Evolutionary conservation across 2,888 invertebrate genomes (phyloP).

Genomic region (Cerceris rybyensis): DNA sequence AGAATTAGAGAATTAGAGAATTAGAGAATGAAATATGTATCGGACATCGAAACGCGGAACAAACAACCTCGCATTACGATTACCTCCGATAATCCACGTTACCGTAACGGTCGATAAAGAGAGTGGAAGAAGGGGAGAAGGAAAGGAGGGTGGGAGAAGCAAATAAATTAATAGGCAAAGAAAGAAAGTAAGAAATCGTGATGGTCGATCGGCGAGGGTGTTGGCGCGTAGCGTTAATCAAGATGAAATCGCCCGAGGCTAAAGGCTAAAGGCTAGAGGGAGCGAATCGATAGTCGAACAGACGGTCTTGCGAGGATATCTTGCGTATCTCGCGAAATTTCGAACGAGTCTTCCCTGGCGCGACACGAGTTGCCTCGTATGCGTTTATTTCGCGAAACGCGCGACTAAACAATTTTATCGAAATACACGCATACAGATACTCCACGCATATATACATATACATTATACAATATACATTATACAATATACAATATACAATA

Average conservation of each 20-base stretch:
- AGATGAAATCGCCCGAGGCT: slow-evolving; percentile 18
- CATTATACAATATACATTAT: no score
- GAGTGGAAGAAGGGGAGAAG: background rate
- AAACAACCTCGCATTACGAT: slow-evolving; percentile 66
- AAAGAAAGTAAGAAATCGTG: background rate
- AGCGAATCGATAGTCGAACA: slow-evolving; percentile 15
- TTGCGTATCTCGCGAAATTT: slow-evolving; percentile 32
- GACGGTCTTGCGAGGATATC: background rate
- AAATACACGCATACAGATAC: slow-evolving; percentile 12
- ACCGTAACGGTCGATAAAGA: slow-evolving; percentile 9
- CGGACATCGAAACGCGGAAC: slow-evolving; percentile 29
- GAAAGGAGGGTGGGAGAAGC: background rate
- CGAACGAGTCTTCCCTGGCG: slow-evolving; percentile 63
- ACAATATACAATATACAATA: background rate
- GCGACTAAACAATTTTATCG: background rate
- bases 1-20: background rate
- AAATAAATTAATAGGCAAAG: background rate
- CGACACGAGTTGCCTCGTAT: slow-evolving; percentile 43
- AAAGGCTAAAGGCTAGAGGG: slow-evolving; percentile 4
- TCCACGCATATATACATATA: slow-evolving; percentile 4
- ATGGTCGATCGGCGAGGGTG: background rate
- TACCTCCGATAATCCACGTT: slow-evolving; percentile 65
- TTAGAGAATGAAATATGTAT: background rate
- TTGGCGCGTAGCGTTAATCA: slow-evolving; percentile 34
- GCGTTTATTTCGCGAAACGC: slow-evolving; percentile 16